Evolutionary conservation across 2,797 vertebrate species (phyloP), one percentile per base, ranked within the genome.

Genomic region (Enteromius mattozi): DNA sequence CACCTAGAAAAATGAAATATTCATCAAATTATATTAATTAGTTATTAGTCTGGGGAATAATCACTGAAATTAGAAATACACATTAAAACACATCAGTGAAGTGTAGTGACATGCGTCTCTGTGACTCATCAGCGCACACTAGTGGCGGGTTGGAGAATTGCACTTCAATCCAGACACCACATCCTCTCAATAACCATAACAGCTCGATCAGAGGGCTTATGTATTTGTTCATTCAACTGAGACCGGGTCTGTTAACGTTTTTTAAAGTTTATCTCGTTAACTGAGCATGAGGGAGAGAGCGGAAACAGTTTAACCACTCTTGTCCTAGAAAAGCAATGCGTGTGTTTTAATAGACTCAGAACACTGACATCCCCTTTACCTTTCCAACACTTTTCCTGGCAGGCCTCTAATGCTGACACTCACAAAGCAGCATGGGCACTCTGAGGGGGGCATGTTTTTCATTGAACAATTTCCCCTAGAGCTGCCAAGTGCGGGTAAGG

Each of bases 1-100:
- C 96, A 97, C 96, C 96, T 96, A 90, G 84, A 88, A 91, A 89
- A 88, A 88, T 85, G 90, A 92, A 92, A 81, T 68, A 68, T 61
- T 17, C 19, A 74, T 63, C 51, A 82, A 49, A 74, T 24, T 6
- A n/a, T 35, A 76, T 54, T 2, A 66, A 76, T 76, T 66, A 13
- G 40, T 76, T 24, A 19, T 66, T 47, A 54, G 61, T 21, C 56
- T 54, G 30, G 42, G 56, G 71, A 33, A 75, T n/a, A 65, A 61
- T 68, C 7, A 51, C 10, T 27, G n/a, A 27, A 69, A 9, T 35
- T n/a, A 74, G 30, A 71, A 56, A 42, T 19, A 7, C 33, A 17
- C 66, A 74, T 66, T 8, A 8, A 40, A 59, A 45, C 19, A 9
- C 24, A n/a, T 69, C 5, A 80, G 56, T 35, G 61, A 27, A 47